phyloP scores from a whole-genome alignment of 2,797 vertebrate species.

The Cirrhinus mrigala region DNA sequence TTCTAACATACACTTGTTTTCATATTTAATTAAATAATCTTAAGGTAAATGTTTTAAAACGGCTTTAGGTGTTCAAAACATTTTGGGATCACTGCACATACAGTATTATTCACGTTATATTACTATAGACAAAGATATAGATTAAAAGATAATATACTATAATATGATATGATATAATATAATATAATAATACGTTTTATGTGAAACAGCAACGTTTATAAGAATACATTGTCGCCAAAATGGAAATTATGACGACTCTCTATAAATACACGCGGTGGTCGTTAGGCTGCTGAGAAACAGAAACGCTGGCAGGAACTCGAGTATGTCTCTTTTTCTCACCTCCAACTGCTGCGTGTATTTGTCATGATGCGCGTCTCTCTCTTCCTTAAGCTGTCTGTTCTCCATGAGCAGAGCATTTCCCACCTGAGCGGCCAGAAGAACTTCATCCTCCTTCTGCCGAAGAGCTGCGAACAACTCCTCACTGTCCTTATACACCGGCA shows the following conservation, averaged over 20 bases:
- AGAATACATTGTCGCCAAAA: background rate
- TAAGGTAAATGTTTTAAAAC: background rate
- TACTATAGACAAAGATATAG: background rate
- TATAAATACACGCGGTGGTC: background rate
- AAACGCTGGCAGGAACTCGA: background rate
- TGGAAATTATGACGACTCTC: background rate
- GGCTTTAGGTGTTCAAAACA: background rate
- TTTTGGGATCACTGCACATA: background rate
- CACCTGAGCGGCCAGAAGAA: constrained; percentile 83
- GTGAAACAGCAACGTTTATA: background rate
- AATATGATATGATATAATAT: too few relatives aligned
- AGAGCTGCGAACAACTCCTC: constrained; percentile 76
- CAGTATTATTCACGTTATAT: background rate
- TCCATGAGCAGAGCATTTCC: constrained; percentile 83
- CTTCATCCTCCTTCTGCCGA: constrained; percentile 84
- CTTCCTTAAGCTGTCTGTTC: constrained; percentile 79
- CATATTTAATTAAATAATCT: background rate
- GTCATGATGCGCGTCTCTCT: constrained; percentile 72
- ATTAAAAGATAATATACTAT: too few relatives aligned
- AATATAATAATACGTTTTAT: too few relatives aligned
- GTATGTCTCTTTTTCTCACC: constrained; percentile 71
- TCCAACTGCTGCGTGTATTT: constrained; percentile 77
- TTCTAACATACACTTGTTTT: background rate
- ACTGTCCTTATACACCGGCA: constrained; percentile 73
- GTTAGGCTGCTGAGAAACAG: background rate